A percentile compares a stretch with the other conserved stretches of the same genome.
Evolutionary conservation across 2,797 vertebrate species (phyloP).

Genomic region (Sebastolobus alascanus): DNA sequence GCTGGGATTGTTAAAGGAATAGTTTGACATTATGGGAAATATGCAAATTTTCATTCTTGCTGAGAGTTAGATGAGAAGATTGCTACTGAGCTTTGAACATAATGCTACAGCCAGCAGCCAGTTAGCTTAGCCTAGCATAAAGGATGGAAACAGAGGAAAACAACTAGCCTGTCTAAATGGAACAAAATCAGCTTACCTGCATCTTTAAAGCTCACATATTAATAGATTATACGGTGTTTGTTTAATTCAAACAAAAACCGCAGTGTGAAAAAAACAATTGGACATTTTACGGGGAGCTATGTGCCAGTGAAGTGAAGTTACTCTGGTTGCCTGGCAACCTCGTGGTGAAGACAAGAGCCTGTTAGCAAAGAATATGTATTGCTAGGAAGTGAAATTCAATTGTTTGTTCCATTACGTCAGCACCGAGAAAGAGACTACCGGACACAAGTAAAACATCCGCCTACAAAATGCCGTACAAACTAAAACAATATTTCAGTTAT

Average conservation of each 20-base stretch:
- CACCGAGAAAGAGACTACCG: too few species aligned
- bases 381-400: not conserved
- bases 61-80: slow-evolving; percentile 1
- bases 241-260: not conserved
- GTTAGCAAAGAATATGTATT: too few species aligned
- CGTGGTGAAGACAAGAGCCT: not conserved
- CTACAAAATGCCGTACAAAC: too few species aligned
- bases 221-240: not conserved
- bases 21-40: slow-evolving; percentile 47
- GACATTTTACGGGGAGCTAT: not conserved
- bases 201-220: not conserved
- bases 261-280: not conserved
- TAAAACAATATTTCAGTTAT: too few species aligned
- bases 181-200: not conserved
- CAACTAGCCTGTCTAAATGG: not conserved
- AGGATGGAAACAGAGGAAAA: not conserved
- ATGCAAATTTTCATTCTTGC: not conserved
- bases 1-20: slow-evolving; percentile 54
- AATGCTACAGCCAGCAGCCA: not conserved
- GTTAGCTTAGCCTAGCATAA: slow-evolving; percentile 1
- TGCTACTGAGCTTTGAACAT: not conserved
- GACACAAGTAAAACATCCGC: too few species aligned
- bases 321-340: not conserved
- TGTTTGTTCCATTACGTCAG: too few species aligned
- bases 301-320: not conserved